phyloP scores from a whole-genome alignment of 1,140 invertebrate species.

The Drosophila equinoxialis region DNA sequence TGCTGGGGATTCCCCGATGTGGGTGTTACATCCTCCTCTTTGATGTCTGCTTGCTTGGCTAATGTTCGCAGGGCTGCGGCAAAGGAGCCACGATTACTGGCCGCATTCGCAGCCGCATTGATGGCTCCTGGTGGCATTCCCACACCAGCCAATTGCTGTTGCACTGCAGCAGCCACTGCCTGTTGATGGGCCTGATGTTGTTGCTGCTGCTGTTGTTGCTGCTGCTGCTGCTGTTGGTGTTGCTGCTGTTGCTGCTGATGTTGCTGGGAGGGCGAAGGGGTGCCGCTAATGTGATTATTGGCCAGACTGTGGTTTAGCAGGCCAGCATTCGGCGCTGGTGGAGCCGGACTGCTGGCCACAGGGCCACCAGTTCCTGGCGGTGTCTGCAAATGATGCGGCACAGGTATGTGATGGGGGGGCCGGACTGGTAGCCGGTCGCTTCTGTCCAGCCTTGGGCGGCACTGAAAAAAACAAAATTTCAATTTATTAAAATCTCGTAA shows the following conservation, averaged over 20 bases:
- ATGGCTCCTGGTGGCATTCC: slow-evolving; percentile 84
- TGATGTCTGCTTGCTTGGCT: slow-evolving; percentile 89
- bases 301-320: slow-evolving; percentile 71
- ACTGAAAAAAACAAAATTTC: slow-evolving; percentile 51
- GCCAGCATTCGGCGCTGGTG: slow-evolving; percentile 29
- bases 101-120: slow-evolving; percentile 81
- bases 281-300: slow-evolving; percentile 74
- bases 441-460: slow-evolving; percentile 80
- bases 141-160: slow-evolving; percentile 75
- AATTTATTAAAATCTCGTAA: slow-evolving; percentile 5
- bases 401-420: slow-evolving; percentile 76
- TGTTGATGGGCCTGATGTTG: slow-evolving; percentile 78
- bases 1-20: slow-evolving; percentile 40
- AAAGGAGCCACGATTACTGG: slow-evolving; percentile 85
- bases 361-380: slow-evolving; percentile 57
- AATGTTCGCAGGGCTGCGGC: slow-evolving; percentile 91
- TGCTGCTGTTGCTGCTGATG: slow-evolving; percentile 39
- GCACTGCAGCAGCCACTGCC: slow-evolving; percentile 76
- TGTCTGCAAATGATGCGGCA: slow-evolving; percentile 79
- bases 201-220: slow-evolving; percentile 56
- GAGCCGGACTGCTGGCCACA: slow-evolving; percentile 51
- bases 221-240: slow-evolving; percentile 40
- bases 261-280: slow-evolving; percentile 64
- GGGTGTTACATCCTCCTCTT: slow-evolving; percentile 75
- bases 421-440: slow-evolving; percentile 81